Evolutionary conservation across 2,113 vertebrate species (phyloP).

Genomic region (Thunnus maccoyii): DNA sequence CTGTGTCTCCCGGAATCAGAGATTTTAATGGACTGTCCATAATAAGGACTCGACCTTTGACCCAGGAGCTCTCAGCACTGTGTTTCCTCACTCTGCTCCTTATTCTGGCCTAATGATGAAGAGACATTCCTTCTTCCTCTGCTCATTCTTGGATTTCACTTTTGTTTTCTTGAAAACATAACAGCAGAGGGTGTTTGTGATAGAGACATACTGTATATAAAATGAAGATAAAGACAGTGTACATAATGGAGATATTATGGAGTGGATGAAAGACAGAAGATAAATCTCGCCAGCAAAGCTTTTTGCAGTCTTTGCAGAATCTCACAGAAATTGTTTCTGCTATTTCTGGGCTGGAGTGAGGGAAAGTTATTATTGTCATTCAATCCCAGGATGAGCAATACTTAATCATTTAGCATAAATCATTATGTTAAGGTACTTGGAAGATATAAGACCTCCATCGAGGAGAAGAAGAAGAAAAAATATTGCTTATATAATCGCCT

Average conservation of each 20-base stretch:
- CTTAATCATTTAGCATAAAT: not conserved
- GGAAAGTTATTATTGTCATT: constrained; percentile 8
- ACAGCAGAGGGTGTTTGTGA: constrained; percentile 31
- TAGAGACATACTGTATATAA: not conserved
- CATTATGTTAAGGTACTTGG: not conserved
- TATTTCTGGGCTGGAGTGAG: constrained; percentile 4
- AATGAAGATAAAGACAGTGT: not conserved
- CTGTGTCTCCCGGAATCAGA: constrained; percentile 54
- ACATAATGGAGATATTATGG: constrained; percentile 1
- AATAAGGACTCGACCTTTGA: constrained; percentile 77
- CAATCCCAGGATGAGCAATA: not conserved
- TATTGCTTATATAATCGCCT: not conserved
- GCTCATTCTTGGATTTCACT: constrained; percentile 66
- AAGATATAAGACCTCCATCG: not conserved
- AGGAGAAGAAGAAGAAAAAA: not conserved
- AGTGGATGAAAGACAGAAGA: constrained; percentile 13
- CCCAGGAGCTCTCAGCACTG: constrained; percentile 58
- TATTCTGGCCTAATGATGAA: constrained; percentile 51
- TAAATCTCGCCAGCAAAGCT: not conserved
- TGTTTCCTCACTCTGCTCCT: constrained; percentile 48
- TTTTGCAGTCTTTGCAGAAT: constrained; percentile 25
- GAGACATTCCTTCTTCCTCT: constrained; percentile 59
- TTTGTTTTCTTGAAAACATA: constrained; percentile 62
- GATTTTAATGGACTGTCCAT: constrained; percentile 60
- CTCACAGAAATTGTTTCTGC: not conserved